phyloP scores from a whole-genome alignment of 2,888 invertebrate species.

The Noctua pronuba region DNA sequence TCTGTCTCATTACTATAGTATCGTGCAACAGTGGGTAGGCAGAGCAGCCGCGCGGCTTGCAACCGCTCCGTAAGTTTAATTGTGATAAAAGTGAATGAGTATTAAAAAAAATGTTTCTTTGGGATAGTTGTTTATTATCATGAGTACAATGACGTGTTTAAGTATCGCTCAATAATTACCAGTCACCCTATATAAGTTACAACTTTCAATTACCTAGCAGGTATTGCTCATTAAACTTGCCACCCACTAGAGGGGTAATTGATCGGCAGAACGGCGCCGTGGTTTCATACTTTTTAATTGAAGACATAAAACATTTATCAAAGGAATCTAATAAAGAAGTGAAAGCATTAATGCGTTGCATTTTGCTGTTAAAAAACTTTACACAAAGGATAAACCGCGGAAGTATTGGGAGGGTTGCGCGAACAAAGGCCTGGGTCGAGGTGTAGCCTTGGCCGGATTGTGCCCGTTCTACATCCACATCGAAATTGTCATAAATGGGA shows the following conservation, averaged over 20 bases:
- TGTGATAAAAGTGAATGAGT: too few species aligned
- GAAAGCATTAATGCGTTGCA: conserved; percentile 43
- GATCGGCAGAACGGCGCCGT: background rate
- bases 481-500: conserved; percentile 76
- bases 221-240: background rate
- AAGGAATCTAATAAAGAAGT: conserved; percentile 47
- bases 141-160: too few species aligned
- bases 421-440: conserved; percentile 85
- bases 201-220: conserved; percentile 10
- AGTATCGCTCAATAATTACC: too few species aligned
- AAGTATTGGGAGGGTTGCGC: conserved; percentile 77
- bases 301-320: conserved; percentile 25
- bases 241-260: background rate
- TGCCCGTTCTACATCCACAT: conserved; percentile 71
- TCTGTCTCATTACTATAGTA: too few species aligned
- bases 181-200: too few species aligned
- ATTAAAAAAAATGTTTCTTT: too few species aligned
- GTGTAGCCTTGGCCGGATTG: conserved; percentile 85
- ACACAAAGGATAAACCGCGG: conserved; percentile 77
- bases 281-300: conserved; percentile 17
- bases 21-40: too few species aligned
- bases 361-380: conserved; percentile 70
- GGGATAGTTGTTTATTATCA: too few species aligned
- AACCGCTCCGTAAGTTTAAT: too few species aligned
- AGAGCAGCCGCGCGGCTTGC: too few species aligned